Conservation (phyloP, 2,797 vertebrate species). For the Cyclopterus lumpus region DNA sequence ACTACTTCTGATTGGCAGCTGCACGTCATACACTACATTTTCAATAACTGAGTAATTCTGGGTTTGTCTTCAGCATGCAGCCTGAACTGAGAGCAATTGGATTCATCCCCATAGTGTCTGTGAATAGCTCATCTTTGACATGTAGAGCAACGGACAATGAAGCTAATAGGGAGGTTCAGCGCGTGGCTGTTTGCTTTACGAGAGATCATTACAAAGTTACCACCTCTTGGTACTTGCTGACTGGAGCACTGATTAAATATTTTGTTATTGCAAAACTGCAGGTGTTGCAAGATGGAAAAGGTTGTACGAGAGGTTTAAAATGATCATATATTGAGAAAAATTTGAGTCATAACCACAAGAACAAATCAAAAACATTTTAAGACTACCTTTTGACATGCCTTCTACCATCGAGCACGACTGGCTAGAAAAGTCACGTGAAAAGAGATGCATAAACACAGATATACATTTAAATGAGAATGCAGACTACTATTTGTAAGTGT, state of each 20-base stretch:
- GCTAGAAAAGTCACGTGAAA: too few species aligned
- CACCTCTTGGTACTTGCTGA: slow-evolving; percentile 4
- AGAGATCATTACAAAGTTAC: slow-evolving; percentile 7
- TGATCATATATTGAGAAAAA: not conserved
- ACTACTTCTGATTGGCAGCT: slow-evolving; percentile 17
- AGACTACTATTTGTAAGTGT: not conserved
- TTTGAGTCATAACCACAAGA: not conserved
- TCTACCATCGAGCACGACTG: too few species aligned
- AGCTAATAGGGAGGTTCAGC: slow-evolving; percentile 19
- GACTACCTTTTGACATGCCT: not conserved
- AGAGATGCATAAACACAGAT: too few species aligned
- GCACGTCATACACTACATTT: not conserved
- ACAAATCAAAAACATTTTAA: not conserved
- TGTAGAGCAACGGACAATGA: slow-evolving; percentile 4
- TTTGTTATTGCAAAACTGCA: not conserved
- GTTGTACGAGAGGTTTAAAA: not conserved
- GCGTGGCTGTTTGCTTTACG: slow-evolving; percentile 8
- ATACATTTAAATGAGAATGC: not conserved
- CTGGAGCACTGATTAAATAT: slow-evolving; percentile 9
- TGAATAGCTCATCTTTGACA: slow-evolving; percentile 30
- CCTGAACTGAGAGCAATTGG: slow-evolving; percentile 10
- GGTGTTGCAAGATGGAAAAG: too few species aligned
- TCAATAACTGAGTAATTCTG: not conserved
- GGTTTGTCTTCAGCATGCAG: slow-evolving; percentile 16
- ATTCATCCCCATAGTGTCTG: slow-evolving; percentile 5